Evolutionary conservation across 1,140 invertebrate species (phyloP), one percentile per base, ranked within the genome.

Genomic region (Drosophila bipectinata): DNA sequence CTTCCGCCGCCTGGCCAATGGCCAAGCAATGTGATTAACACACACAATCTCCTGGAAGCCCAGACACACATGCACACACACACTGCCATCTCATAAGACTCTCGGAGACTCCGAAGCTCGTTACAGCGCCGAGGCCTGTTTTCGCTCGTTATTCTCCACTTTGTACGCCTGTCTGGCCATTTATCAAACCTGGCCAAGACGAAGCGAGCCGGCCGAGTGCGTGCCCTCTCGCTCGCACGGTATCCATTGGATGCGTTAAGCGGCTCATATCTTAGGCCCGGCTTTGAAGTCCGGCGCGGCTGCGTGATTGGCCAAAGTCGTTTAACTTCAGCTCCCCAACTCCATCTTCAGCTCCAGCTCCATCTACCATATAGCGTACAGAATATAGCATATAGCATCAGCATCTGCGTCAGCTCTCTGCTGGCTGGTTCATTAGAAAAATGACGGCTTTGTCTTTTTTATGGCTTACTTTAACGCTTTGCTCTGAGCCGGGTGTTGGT

Each of bases 11-110:
- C 72, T 82, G 82, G 87, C 87, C 87, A 90, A 90, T 90, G 87
- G 87, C 87, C 87, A 90, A 69, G 81, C 87, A 89, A 90, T 90
- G 82, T 90, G 87, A 90, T 90, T 90, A 90, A 90, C 77, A 49
- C 57, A 59, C 48, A 63, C 30, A 66, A 48, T 64, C 54, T 64
- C 32, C 34, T 12, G 34, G 10, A 37, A 37, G 15, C 14, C 41
- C 41, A 44, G n/a, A 58, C 52, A 52, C 41, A 41, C 15, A 55
- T 12, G 7, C 12, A 4, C 45, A 48, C 28, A 41, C 55, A 72
- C 49, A 45, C 18, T 21, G 21, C 21, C 28, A 28, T 28, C 48
- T 28, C 26, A 39, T 51, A 37, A 62, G 45, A 28, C 14, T 7
- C n/a, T 14, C 41, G 14, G 41, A 44, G 41, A 34, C 45, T 47